Conservation (phyloP, 2,113 vertebrate species). For the Pteropus alecto region DNA sequence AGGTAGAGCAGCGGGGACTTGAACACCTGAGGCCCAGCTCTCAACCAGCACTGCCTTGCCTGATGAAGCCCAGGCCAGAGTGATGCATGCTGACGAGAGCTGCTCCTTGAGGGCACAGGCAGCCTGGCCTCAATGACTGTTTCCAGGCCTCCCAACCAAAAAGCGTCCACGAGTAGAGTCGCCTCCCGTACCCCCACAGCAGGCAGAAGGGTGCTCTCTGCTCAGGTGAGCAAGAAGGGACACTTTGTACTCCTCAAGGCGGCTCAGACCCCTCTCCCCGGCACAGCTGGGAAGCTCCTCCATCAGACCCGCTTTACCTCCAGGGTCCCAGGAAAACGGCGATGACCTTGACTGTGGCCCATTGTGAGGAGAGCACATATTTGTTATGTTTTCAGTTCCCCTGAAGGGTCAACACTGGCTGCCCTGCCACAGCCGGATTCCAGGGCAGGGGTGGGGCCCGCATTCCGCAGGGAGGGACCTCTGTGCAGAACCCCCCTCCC, state of each 20-base stretch:
- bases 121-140: neutral
- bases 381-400: rapidly evolving
- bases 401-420: neutral
- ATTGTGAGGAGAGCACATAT: neutral
- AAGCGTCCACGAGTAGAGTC: neutral
- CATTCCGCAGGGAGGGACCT: neutral
- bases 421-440: neutral
- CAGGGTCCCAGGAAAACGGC: neutral
- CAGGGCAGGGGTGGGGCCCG: neutral
- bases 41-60: neutral
- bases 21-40: neutral
- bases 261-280: neutral
- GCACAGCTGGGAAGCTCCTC: neutral
- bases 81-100: neutral
- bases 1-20: neutral
- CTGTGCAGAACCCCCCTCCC: neutral
- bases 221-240: neutral
- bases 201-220: neutral
- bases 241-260: neutral
- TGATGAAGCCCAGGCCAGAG: too few species aligned
- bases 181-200: rapidly evolving
- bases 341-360: neutral
- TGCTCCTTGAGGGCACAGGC: neutral
- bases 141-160: neutral
- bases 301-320: neutral